Conservation (phyloP, 2,113 vertebrate genomes). For the human (Homo sapiens) region GRCh38 chr3:55884001-55884500, state of each 20-base stretch:
- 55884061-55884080: background rate
- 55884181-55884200: conserved; percentile 14
- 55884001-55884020: background rate
- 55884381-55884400: background rate
- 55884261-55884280: background rate
- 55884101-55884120: background rate
- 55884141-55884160: conserved; percentile 14
- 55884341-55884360: background rate
- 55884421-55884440: background rate
- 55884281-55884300: background rate
- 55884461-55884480: background rate
- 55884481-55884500: background rate
- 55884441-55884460: background rate
- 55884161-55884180: background rate
- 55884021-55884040: background rate
- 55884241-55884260: background rate
- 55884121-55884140: background rate
- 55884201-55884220: background rate
- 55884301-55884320: background rate
- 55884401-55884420: background rate
- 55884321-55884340: background rate
- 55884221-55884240: background rate
- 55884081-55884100: background rate
- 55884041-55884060: background rate
- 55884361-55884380: background rate